Evolutionary conservation across 2,797 vertebrate genomes (phyloP).

Genomic region (Acanthornis magna): DNA sequence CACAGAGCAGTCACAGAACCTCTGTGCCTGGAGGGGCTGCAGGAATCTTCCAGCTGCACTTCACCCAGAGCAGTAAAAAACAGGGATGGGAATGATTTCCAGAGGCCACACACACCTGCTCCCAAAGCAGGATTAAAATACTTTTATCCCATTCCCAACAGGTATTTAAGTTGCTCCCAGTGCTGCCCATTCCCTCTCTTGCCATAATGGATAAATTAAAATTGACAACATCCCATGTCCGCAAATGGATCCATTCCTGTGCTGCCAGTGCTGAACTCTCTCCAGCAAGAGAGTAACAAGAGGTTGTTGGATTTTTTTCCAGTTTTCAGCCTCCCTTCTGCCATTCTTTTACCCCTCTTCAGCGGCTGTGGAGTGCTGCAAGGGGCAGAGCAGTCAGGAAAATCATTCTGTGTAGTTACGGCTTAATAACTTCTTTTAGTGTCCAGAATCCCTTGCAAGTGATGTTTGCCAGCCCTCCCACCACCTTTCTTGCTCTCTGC

Average conservation of each 20-base stretch:
- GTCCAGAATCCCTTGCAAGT: not conserved
- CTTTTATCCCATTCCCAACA: not conserved
- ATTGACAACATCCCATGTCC: rapidly evolving
- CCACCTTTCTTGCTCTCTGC: not conserved
- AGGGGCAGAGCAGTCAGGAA: not conserved
- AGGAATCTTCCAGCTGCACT: not conserved
- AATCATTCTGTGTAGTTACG: rapidly evolving
- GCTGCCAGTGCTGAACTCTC: not conserved
- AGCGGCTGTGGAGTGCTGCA: not conserved
- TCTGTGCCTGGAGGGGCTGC: not conserved
- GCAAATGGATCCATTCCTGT: not conserved
- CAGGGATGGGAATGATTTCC: not conserved
- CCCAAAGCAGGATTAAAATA: not conserved
- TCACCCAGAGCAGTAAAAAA: not conserved
- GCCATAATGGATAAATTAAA: not conserved
- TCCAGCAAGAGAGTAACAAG: not conserved
- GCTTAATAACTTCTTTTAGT: not conserved
- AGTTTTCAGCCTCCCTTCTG: not conserved
- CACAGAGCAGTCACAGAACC: not conserved
- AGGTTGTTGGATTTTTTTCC: not conserved
- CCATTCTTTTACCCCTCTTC: not conserved
- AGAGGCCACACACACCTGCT: not conserved
- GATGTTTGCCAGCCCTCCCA: not conserved
- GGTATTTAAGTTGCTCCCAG: not conserved
- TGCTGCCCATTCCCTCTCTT: not conserved